Percentiles rank a stretch among this genome's conserved stretches.
Evolutionary conservation across 2,888 invertebrate species (phyloP).

Genomic region (Drosophila falleni): DNA sequence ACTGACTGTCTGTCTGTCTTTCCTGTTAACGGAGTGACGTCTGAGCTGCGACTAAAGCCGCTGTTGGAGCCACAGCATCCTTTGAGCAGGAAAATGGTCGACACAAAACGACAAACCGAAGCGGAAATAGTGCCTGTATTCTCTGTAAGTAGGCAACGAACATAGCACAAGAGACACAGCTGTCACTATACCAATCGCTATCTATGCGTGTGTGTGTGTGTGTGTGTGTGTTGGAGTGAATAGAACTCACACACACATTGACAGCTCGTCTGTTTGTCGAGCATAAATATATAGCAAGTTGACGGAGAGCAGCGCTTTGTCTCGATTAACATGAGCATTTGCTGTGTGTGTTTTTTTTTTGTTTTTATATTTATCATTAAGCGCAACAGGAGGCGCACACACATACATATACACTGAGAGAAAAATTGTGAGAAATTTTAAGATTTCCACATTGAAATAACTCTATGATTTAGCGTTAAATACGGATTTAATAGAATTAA

Average conservation of each 20-base stretch:
- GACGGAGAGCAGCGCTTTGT: constrained; percentile 63
- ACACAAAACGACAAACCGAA: constrained; percentile 70
- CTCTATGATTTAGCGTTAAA: no score
- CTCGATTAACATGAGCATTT: constrained; percentile 78
- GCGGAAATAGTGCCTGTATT: constrained; percentile 77
- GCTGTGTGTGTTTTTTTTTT: constrained; percentile 23
- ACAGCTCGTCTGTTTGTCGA: constrained; percentile 14
- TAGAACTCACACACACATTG: constrained; percentile 22
- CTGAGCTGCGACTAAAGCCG: constrained; percentile 67
- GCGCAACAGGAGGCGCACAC: constrained; percentile 70
- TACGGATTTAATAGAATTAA: no score
- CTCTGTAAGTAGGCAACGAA: constrained; percentile 67
- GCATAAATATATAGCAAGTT: constrained; percentile 30
- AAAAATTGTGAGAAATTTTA: no score
- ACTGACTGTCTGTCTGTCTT: constrained; percentile 23
- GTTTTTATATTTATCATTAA: constrained; percentile 67
- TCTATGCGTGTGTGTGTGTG: background rate
- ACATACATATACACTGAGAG: constrained; percentile 2
- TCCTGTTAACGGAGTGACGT: constrained; percentile 66
- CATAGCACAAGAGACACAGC: constrained; percentile 16
- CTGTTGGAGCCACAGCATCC: constrained; percentile 62
- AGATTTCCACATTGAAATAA: no score
- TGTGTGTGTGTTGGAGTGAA: constrained; percentile 14
- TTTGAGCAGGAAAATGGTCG: constrained; percentile 41
- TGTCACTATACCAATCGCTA: constrained; percentile 4